Evolutionary conservation across 2,797 vertebrate genomes (phyloP).

Genomic region (Peromyscus melanophrys): DNA sequence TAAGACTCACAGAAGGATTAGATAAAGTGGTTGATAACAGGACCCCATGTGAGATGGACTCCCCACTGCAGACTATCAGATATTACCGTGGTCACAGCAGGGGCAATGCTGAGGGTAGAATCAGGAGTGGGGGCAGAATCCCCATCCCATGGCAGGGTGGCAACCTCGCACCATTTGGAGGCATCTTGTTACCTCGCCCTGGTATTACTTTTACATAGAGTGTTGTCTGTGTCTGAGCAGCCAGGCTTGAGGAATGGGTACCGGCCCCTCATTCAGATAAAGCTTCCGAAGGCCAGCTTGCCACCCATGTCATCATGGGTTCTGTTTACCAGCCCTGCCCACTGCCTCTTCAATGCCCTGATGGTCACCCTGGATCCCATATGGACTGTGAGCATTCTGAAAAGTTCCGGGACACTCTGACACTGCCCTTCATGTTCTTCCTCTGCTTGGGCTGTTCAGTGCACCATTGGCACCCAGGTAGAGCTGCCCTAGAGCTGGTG

Average conservation of each 20-base stretch:
- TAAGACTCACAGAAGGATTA: not conserved
- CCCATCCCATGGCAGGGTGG: not conserved
- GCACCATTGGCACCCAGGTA: not conserved
- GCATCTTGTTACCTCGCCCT: not conserved
- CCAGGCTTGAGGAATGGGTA: not conserved
- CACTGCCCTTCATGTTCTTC: not conserved
- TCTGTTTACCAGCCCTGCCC: not conserved
- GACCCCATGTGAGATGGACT: not conserved
- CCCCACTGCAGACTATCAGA: not conserved
- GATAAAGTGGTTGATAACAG: not conserved
- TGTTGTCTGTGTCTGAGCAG: fast-evolving
- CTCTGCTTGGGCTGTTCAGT: not conserved
- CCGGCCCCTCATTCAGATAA: too few species aligned
- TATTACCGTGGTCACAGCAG: not conserved
- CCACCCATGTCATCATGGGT: not conserved
- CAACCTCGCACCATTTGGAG: not conserved
- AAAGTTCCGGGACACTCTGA: not conserved
- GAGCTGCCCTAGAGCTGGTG: not conserved
- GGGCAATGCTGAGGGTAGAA: not conserved
- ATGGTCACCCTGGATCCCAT: not conserved
- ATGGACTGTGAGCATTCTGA: not conserved
- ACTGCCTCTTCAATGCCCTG: not conserved
- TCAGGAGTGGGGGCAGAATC: not conserved
- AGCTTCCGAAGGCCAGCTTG: not conserved
- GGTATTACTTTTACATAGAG: not conserved